Percentiles rank a stretch among this genome's conserved stretches.
Conservation (phyloP, 2,797 vertebrate genomes). For the Sylvilagus floridanus region DNA sequence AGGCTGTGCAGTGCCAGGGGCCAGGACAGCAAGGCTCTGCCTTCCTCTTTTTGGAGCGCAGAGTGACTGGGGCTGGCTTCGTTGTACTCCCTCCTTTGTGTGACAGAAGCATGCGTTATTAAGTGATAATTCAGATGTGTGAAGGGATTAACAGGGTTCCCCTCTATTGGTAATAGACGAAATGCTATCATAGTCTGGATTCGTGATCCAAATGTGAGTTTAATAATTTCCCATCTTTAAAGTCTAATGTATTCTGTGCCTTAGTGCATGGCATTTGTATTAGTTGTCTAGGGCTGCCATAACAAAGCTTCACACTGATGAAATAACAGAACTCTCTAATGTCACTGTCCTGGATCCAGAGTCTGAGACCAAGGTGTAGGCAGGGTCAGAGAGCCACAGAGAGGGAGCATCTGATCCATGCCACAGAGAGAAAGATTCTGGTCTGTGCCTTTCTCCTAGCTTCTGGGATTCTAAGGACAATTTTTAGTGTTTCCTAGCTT, state of each 20-base stretch:
- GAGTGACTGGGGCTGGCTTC: neutral
- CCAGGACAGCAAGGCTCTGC: neutral
- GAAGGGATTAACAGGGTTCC: neutral
- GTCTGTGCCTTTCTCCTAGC: too few species aligned
- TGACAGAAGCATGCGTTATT: neutral
- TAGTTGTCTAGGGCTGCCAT: neutral
- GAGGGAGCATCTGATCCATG: neutral
- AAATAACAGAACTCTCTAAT: neutral
- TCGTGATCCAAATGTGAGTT: neutral
- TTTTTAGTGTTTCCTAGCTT: neutral
- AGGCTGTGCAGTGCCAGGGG: too few species aligned
- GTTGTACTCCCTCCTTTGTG: neutral
- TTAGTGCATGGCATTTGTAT: neutral
- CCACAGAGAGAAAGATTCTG: neutral
- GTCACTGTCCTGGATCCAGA: neutral
- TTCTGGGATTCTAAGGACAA: neutral
- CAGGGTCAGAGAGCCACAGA: neutral
- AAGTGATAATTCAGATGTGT: neutral
- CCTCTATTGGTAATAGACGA: constrained; percentile 21
- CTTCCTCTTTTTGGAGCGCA: neutral
- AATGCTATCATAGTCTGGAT: neutral
- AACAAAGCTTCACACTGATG: neutral
- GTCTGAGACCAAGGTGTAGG: neutral
- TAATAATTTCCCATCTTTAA: neutral
- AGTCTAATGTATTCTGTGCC: neutral